Evolutionary conservation across 2,797 vertebrate genomes (phyloP).

Genomic region (Pogoniulus pusillus): DNA sequence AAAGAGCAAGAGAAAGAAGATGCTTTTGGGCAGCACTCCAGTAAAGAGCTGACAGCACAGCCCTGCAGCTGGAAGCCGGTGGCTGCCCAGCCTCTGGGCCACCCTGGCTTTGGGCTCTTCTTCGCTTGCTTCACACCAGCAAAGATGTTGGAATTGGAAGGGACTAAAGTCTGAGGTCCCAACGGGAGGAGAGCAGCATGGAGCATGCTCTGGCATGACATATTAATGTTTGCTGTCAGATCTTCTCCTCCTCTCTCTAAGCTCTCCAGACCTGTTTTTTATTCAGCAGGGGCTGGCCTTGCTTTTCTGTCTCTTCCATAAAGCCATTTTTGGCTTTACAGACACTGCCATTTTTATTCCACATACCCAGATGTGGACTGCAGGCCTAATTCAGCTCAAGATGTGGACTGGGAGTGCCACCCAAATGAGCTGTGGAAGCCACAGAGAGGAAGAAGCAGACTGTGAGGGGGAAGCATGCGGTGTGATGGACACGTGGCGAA

Average conservation of each 20-base stretch:
- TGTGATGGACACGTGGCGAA: neutral
- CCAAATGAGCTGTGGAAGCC: neutral
- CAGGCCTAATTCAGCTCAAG: neutral
- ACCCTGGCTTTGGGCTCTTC: neutral
- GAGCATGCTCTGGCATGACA: neutral
- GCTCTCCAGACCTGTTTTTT: neutral
- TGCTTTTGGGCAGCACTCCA: neutral
- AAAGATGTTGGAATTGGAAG: neutral
- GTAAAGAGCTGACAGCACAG: neutral
- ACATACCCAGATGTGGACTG: neutral
- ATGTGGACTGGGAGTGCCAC: neutral
- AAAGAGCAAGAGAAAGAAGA: neutral
- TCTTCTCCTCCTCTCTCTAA: neutral
- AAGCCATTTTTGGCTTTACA: neutral
- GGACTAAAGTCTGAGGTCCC: neutral
- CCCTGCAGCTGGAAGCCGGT: neutral
- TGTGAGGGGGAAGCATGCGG: neutral
- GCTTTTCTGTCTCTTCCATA: neutral
- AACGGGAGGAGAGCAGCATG: neutral
- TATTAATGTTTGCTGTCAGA: neutral
- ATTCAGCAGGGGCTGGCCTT: neutral
- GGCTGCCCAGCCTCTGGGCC: neutral
- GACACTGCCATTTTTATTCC: neutral
- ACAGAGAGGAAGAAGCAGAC: neutral
- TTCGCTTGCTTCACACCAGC: neutral